Evolutionary conservation across 1,140 invertebrate genomes (phyloP).

Genomic region (Lepidurus couesii): DNA sequence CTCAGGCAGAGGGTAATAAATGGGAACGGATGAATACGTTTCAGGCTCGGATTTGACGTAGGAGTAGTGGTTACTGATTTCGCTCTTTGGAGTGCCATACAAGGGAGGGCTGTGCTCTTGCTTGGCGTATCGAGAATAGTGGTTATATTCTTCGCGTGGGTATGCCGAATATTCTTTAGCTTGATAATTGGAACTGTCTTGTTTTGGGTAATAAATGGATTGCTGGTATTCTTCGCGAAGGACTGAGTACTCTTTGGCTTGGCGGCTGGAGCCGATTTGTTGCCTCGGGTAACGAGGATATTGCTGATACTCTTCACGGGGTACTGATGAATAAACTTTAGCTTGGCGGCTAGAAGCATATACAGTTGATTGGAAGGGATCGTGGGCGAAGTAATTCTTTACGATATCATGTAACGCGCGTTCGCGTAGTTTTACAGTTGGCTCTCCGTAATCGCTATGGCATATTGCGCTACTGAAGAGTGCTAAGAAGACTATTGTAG

Average conservation of each 20-base stretch:
- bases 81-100: neutral
- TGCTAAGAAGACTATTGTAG: neutral
- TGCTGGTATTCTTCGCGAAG: neutral
- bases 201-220: neutral
- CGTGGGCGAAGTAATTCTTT: conserved; percentile 27
- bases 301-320: neutral
- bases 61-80: neutral
- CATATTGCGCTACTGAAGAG: neutral
- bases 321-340: neutral
- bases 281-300: neutral
- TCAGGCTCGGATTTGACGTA: neutral
- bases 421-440: neutral
- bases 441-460: neutral
- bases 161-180: neutral
- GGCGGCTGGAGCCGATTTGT: neutral
- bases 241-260: neutral
- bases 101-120: neutral
- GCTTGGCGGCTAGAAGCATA: neutral
- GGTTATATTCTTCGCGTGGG: neutral
- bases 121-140: neutral
- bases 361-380: conserved; percentile 4
- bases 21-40: neutral
- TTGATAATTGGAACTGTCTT: neutral
- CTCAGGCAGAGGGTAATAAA: neutral
- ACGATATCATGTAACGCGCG: conserved; percentile 23